Percentiles rank a stretch among this genome's conserved stretches.
Conservation (phyloP, 2,797 vertebrate genomes). For the Karalla daura region DNA sequence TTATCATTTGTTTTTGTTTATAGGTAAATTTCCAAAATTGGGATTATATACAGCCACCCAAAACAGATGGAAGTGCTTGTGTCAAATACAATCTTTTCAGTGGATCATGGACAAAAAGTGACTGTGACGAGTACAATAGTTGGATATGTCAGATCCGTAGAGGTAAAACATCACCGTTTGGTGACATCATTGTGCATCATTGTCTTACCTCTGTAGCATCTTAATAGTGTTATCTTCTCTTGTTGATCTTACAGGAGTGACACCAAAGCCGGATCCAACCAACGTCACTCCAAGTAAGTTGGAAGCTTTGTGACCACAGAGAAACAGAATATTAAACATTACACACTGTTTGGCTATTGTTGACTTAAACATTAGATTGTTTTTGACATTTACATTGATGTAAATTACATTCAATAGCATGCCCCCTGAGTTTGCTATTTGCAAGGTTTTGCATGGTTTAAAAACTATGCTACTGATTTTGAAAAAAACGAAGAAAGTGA, state of each 20-base stretch:
- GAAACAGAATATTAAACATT: too few species aligned
- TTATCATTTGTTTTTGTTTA: conserved; percentile 7
- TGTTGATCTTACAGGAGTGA: conserved; percentile 79
- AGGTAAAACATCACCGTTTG: conserved; percentile 75
- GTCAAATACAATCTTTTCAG: conserved; percentile 64
- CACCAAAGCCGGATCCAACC: conserved; percentile 26
- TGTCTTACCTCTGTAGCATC: too few species aligned
- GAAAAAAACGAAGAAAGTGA: too few species aligned
- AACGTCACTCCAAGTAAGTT: conserved; percentile 10
- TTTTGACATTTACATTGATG: too few species aligned
- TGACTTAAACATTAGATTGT: too few species aligned
- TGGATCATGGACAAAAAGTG: conserved; percentile 41
- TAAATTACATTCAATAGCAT: too few species aligned
- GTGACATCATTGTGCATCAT: too few species aligned
- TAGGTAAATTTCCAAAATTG: conserved; percentile 89
- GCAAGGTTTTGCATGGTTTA: too few species aligned
- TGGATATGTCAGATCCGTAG: conserved; percentile 91
- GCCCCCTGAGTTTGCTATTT: too few species aligned
- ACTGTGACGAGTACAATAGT: conserved; percentile 82
- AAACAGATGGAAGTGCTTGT: conserved; percentile 89
- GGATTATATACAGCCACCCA: conserved; percentile 88
- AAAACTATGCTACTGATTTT: too few species aligned
- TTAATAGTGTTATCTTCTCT: not conserved
- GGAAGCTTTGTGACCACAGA: not conserved
- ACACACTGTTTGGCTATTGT: too few species aligned